Evolutionary conservation across 2,113 vertebrate genomes (phyloP).

Genomic region (Salvelinus alpinus): DNA sequence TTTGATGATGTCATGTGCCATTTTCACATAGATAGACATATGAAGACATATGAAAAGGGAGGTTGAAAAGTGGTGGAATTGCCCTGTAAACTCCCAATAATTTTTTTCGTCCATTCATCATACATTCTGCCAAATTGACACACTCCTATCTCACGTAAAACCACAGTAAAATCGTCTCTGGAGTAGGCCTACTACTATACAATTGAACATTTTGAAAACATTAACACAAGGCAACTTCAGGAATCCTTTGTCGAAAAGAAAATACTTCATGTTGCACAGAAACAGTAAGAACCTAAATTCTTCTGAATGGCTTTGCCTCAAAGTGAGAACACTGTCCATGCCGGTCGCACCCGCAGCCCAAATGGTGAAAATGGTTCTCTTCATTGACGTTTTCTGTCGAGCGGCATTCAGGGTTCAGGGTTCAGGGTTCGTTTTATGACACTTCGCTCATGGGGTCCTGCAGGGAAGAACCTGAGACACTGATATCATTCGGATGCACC

Average conservation of each 20-base stretch:
- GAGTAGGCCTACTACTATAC: conserved; percentile 6
- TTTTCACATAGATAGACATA: no score
- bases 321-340: conserved; percentile 30
- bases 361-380: conserved; percentile 40
- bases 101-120: conserved; percentile 7
- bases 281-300: conserved; percentile 64
- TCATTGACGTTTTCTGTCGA: conserved; percentile 23
- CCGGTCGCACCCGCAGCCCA: conserved; percentile 28
- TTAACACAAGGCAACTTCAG: conserved; percentile 22
- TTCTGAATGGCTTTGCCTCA: conserved; percentile 64
- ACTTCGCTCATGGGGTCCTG: conserved; percentile 13
- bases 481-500: conserved; percentile 18
- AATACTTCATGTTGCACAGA: conserved; percentile 69
- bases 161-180: conserved; percentile 21
- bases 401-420: conserved; percentile 13
- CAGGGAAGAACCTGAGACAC: conserved; percentile 32
- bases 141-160: conserved; percentile 23
- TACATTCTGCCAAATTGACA: conserved; percentile 21
- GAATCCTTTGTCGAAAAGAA: conserved; percentile 28
- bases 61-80: no score
- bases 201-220: conserved; percentile 6
- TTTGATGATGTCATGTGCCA: no score
- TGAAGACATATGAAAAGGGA: no score
- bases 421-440: conserved; percentile 13
- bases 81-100: neutral